Base-by-base conservation (phyloP, 1,140 invertebrate species). In the Temnothorax curvispinosus region DNA sequence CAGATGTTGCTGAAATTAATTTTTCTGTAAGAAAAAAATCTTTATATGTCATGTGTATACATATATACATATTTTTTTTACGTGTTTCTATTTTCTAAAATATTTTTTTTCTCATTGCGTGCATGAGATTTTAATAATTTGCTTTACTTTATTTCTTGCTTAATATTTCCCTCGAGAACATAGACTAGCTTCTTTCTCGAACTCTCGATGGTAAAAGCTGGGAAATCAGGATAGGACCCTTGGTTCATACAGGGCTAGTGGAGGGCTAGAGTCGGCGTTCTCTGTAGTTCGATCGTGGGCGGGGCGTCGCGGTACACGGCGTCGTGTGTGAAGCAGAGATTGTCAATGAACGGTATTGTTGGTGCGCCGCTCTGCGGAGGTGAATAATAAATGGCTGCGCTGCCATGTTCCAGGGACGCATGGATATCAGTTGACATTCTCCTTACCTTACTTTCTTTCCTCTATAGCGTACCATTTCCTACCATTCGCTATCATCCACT, bases 311-410 rank as follows among this genome's bases (percentile, higher is more conserved):
- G 92, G 93, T 92, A 91, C 92, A 92, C 94, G 94, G 90, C 92
- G 89, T 93, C 92, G 94, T 94, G 93, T 95, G 92, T 95, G 89
- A 94, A 94, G 93, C 89, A 93, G 78, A 88, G 94, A 95, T 95
- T 95, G 94, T 95, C 94, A 95, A 95, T 95, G 94, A 89, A 88
- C 38, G 86, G 91, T 91, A 94, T 95, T 94, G 94, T 95, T 89
- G 75, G 90, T 50, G 54, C 62, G 62, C 32, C 71, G 88, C 52
- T 82, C 87, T 85, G 90, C 86, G 91, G 87, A 92, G 88, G 88
- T 89, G 87, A 92, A 92, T 94, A 94, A 94, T 94, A 95, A 95
- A 94, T 94, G 92, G 94, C 93, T 88, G 91, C 90, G 84, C 89
- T 86, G 92, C 89, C 89, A 82, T 91, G 77, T 80, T 87, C 56